Conservation (phyloP, 2,888 invertebrate species). For the Orgyia antiqua region DNA sequence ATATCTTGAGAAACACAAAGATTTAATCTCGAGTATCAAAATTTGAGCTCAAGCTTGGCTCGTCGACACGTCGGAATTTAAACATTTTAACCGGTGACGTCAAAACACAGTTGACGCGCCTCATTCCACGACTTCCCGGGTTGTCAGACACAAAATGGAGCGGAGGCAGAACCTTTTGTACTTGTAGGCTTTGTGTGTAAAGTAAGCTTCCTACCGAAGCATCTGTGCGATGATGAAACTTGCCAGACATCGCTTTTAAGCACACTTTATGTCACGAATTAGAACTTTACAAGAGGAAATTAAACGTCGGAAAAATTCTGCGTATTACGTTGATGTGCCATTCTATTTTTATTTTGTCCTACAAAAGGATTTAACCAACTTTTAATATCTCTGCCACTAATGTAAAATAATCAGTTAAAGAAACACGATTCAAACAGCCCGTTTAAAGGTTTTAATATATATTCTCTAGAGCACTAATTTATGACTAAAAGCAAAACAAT, state of each 20-base stretch:
- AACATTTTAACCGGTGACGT: conserved; percentile 47
- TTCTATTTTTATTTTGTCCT: no score
- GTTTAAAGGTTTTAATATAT: no score
- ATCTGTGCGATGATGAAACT: conserved; percentile 75
- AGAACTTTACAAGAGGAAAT: conserved; percentile 74
- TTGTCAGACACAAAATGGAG: conserved; percentile 73
- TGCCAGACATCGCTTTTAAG: conserved; percentile 75
- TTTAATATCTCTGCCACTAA: no score
- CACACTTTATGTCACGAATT: conserved; percentile 72
- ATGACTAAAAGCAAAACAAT: no score
- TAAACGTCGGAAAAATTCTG: conserved; percentile 64
- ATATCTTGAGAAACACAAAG: no score
- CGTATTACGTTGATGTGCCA: conserved; percentile 28
- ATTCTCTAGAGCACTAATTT: no score
- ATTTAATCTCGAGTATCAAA: no score
- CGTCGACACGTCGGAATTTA: conserved; percentile 31
- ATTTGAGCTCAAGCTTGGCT: no score
- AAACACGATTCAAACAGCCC: no score
- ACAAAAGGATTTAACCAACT: no score
- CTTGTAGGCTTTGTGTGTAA: conserved; percentile 74
- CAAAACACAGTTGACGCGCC: conserved; percentile 58
- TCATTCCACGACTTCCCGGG: conserved; percentile 63
- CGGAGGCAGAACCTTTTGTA: conserved; percentile 71
- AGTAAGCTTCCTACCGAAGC: conserved; percentile 74
- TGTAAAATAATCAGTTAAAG: no score